Base-by-base conservation (phyloP, 2,113 vertebrate genomes). In the Rana temporaria region DNA sequence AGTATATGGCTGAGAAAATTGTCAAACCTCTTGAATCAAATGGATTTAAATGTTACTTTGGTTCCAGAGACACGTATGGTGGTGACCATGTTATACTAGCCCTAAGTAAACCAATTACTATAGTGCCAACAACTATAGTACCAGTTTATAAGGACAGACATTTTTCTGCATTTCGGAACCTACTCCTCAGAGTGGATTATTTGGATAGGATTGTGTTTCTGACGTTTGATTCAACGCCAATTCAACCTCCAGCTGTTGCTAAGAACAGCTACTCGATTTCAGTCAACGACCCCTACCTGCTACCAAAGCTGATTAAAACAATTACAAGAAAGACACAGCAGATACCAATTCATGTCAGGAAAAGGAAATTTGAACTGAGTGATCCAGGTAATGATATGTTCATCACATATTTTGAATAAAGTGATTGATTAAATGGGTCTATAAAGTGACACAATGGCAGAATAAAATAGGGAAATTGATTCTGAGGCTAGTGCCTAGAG, bases 31-130 rank as follows among this genome's bases (percentile, higher is more conserved):
- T 74, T 34, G 66, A 87, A 17, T 22, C 71, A 0, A n/a, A 76
- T 15, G 34, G 26, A 26, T 79, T 64, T 42, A 71, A 69, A 6
- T 82, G 66, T 24, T 85, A 82, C 70, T 24, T 79, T 14, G 75
- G 79, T 26, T 85, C 38, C 38, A 85, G 85, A 26, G 69, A 85
- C 77, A 81, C 69, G 30, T 5, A 60, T 77, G 82, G 60, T 9
- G 85, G 62, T 55, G 65, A 77, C 30, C 55, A 14, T 56, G 20
- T 77, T 19, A 55, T 80, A 52, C 3, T 55, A 5, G 71, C 78
- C 3, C 65, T 80, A 18, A 80, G 77, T 65, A 56, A 85, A 24
- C 84, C 84, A 9, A 69, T 84, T 18, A 65, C 71, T 38, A 79
- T 82, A 34, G 76, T 85, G 11, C 82, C 78, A 16, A 72, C 59